Conservation (phyloP, 2,888 invertebrate genomes). For the Drosophila prolongata region DNA sequence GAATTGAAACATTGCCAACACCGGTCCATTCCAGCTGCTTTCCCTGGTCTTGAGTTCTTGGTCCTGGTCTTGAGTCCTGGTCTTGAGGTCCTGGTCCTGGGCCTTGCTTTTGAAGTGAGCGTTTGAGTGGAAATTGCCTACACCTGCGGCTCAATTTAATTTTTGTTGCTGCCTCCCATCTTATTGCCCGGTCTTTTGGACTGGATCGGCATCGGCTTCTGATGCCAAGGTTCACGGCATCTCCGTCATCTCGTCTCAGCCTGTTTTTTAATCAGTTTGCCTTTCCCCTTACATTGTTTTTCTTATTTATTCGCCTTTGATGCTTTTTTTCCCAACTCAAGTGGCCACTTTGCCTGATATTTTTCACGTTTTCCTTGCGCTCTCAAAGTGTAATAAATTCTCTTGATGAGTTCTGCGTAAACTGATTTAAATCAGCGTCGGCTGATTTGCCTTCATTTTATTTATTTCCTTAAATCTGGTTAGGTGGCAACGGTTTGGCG, state of each 20-base stretch:
- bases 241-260: constrained; percentile 16
- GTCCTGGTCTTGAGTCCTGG: not conserved
- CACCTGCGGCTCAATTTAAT: constrained; percentile 79
- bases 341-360: constrained; percentile 42
- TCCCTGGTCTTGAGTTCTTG: not conserved
- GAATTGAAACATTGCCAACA: constrained; percentile 72
- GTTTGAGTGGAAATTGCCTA: constrained; percentile 78
- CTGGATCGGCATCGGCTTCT: constrained; percentile 10
- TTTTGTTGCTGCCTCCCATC: constrained; percentile 58
- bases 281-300: constrained; percentile 33
- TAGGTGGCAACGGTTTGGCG: constrained; percentile 19
- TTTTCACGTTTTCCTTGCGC: constrained; percentile 43
- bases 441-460: constrained; percentile 57
- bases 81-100: not conserved
- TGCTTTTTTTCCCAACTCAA: constrained; percentile 28
- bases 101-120: constrained; percentile 58
- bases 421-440: constrained; percentile 69
- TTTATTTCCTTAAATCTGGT: constrained; percentile 31
- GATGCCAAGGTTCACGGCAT: constrained; percentile 30
- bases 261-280: constrained; percentile 28
- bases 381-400: constrained; percentile 55
- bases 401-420: constrained; percentile 55
- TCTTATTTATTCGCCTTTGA: constrained; percentile 53
- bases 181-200: constrained; percentile 46
- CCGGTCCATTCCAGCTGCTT: not conserved